Evolutionary conservation across 2,888 invertebrate species (phyloP).

Genomic region (Eupithecia centaureata): DNA sequence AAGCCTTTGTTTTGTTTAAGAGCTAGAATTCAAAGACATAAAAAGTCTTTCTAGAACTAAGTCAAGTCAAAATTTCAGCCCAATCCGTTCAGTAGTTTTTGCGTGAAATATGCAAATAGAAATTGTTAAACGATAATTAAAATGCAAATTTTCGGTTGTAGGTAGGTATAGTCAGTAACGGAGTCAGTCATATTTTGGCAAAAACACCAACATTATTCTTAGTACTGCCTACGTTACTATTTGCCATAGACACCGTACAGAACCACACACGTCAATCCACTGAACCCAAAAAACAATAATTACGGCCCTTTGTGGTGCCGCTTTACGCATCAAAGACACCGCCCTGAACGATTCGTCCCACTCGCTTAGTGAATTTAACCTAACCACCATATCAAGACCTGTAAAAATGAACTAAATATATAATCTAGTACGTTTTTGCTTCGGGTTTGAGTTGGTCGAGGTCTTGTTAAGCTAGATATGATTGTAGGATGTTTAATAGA

Average conservation of each 20-base stretch:
- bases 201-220: too few relatives aligned
- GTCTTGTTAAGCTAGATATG: slow-evolving; percentile 14
- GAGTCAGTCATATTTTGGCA: too few relatives aligned
- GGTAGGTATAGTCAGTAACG: too few relatives aligned
- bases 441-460: slow-evolving; percentile 10
- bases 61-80: too few relatives aligned
- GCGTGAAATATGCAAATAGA: too few relatives aligned
- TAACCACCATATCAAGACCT: slow-evolving; percentile 50
- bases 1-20: too few relatives aligned
- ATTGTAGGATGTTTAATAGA: slow-evolving; percentile 69
- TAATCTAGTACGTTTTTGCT: neutral
- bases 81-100: too few relatives aligned
- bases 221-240: neutral
- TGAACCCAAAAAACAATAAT: slow-evolving; percentile 63
- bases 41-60: too few relatives aligned
- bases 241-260: slow-evolving; percentile 33
- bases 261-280: slow-evolving; percentile 42
- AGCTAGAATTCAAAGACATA: too few relatives aligned
- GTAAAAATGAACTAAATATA: neutral
- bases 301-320: slow-evolving; percentile 69
- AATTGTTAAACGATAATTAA: too few relatives aligned
- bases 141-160: too few relatives aligned
- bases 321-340: slow-evolving; percentile 71
- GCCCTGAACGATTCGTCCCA: slow-evolving; percentile 79
- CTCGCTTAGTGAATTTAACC: slow-evolving; percentile 69